These are phyloP conservation scores for Tolypeutes matacus DNA, from an alignment of 2,797 vertebrate species.

Conservation along the genomic window DNA sequence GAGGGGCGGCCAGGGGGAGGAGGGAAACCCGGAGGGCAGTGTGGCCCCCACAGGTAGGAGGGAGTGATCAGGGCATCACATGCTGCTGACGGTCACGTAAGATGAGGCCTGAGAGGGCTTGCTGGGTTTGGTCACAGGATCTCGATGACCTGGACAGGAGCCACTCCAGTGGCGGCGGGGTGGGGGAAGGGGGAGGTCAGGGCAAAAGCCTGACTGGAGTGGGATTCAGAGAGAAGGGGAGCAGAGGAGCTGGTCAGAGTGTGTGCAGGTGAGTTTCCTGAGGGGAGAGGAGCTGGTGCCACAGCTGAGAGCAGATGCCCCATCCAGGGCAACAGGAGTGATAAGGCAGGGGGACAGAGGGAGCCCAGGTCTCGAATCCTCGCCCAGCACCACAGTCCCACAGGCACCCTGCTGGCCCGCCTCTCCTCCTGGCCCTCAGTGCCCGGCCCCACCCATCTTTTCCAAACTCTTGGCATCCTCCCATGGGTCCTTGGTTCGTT, in stretches of 20 bases:
- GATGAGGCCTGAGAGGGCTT: not conserved
- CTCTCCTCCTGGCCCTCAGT: no score
- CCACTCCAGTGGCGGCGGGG: not conserved
- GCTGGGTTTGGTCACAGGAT: not conserved
- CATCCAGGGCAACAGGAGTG: no score
- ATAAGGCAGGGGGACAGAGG: not conserved
- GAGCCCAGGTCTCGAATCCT: no score
- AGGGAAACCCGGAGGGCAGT: not conserved
- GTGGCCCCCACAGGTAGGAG: not conserved
- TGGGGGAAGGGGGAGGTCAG: no score
- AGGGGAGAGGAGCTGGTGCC: no score
- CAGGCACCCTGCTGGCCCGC: no score
- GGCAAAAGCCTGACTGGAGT: not conserved
- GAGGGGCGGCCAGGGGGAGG: not conserved
- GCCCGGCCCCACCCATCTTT: not conserved
- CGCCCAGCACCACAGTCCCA: no score
- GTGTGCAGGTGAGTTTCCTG: no score
- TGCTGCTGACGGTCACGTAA: not conserved
- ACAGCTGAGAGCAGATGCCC: no score
- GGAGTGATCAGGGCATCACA: not conserved
- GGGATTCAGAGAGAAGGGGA: not conserved
- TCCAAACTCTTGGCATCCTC: not conserved
- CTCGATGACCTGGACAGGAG: not conserved
- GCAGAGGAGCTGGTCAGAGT: not conserved
- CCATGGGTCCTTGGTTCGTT: not conserved